Percentiles rank a stretch among this genome's conserved stretches.
These are phyloP conservation scores for Drosophila littoralis DNA, from an alignment of 1,140 invertebrate genomes.

Conservation along the genomic window DNA sequence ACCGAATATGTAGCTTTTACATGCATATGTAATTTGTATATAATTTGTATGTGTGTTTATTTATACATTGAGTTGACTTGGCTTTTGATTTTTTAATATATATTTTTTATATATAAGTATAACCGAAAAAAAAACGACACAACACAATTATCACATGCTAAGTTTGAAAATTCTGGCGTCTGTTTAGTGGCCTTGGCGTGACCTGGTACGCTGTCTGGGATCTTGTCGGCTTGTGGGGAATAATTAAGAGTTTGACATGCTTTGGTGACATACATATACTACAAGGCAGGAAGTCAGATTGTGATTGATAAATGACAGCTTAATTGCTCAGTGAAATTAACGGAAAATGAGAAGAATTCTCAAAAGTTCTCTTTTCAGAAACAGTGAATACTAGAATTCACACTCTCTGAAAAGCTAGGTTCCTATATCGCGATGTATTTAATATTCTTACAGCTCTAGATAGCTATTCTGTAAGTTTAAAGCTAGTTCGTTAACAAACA, in stretches of 20 bases:
- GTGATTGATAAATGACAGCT: slow-evolving; percentile 34
- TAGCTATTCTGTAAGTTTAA: no score
- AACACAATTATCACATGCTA: slow-evolving; percentile 43
- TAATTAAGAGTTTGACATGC: slow-evolving; percentile 60
- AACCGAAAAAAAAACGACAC: slow-evolving; percentile 42
- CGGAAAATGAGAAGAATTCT: background rate
- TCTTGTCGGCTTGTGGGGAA: slow-evolving; percentile 45
- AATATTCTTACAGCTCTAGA: no score
- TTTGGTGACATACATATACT: slow-evolving; percentile 20
- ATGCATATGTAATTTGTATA: slow-evolving; percentile 28
- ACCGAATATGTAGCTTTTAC: slow-evolving; percentile 9
- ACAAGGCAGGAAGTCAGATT: slow-evolving; percentile 8
- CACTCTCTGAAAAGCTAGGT: no score
- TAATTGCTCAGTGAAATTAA: slow-evolving; percentile 1
- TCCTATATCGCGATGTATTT: no score
- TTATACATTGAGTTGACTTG: background rate
- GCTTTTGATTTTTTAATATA: slow-evolving; percentile 23
- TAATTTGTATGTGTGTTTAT: slow-evolving; percentile 37
- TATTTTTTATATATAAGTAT: slow-evolving; percentile 55
- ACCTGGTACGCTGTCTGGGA: slow-evolving; percentile 52
- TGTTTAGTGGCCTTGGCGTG: slow-evolving; percentile 68
- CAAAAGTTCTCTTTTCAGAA: no score
- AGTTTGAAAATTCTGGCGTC: slow-evolving; percentile 36
- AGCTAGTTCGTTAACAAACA: no score
- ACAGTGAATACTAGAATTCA: no score